A percentile compares a stretch with the other conserved stretches of the same genome.
phyloP scores from a whole-genome alignment of 2,888 invertebrate species.

The Xestia c-nigrum region DNA sequence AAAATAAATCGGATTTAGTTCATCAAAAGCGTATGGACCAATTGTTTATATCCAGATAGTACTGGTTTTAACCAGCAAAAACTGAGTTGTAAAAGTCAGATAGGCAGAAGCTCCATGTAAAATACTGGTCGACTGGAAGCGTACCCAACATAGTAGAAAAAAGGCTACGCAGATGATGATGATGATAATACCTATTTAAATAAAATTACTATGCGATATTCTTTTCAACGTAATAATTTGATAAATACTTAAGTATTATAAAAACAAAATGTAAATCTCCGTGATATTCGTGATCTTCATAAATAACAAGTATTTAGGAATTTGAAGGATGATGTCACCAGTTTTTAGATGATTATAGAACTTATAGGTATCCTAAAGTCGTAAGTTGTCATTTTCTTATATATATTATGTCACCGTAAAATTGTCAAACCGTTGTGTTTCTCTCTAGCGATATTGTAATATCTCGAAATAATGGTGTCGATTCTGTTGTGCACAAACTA shows the following conservation, averaged over 20 bases:
- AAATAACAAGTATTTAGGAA: background rate
- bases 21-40: background rate
- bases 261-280: background rate
- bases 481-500: too few species aligned
- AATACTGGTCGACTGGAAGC: too few species aligned
- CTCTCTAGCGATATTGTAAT: too few species aligned
- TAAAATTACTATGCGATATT: background rate
- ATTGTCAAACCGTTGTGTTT: too few species aligned
- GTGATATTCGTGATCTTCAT: constrained; percentile 8
- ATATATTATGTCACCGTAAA: too few species aligned
- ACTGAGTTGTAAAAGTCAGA: too few species aligned
- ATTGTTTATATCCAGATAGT: background rate
- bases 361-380: background rate
- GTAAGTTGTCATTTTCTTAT: background rate
- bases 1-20: background rate
- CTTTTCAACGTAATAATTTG: background rate
- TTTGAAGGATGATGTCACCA: constrained; percentile 7
- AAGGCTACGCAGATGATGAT: too few species aligned
- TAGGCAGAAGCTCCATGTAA: too few species aligned
- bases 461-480: too few species aligned
- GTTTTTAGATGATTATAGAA: background rate
- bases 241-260: background rate
- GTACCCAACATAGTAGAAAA: too few species aligned
- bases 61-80: too few species aligned
- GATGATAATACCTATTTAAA: background rate